These are phyloP conservation scores for Halocaridina rubra DNA, from an alignment of 2,888 invertebrate genomes.

Conservation along the genomic window DNA sequence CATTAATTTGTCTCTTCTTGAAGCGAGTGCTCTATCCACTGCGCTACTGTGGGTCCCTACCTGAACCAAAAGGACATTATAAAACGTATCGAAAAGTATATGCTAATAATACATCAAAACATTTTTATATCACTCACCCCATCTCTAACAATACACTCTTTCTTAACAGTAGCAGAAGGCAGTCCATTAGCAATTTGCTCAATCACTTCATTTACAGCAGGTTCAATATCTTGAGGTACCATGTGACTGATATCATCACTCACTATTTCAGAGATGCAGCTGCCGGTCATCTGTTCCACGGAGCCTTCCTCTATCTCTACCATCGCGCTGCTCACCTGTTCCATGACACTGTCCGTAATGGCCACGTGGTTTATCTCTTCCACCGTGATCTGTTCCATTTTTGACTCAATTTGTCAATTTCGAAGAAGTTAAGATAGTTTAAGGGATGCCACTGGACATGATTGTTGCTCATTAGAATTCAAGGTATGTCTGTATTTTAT, in stretches of 20 bases:
- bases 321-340: slow-evolving; percentile 18
- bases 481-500: no score
- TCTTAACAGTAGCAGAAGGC: background rate
- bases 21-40: no score
- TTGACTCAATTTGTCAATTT: no score
- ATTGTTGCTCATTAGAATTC: no score
- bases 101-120: no score
- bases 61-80: no score
- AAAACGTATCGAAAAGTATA: no score
- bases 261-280: slow-evolving; percentile 9
- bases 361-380: background rate
- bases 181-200: slow-evolving; percentile 22
- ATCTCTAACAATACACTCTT: background rate
- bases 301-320: background rate
- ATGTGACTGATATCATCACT: slow-evolving; percentile 12
- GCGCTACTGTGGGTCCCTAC: no score
- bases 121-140: background rate
- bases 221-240: slow-evolving; percentile 5
- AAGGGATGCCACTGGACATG: no score
- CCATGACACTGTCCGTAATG: background rate
- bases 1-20: no score
- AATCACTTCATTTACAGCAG: background rate
- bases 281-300: background rate
- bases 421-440: no score
- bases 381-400: background rate